These are phyloP conservation scores for Muscicapa comitata DNA, from an alignment of 2,797 vertebrate genomes.

Conservation along the genomic window DNA sequence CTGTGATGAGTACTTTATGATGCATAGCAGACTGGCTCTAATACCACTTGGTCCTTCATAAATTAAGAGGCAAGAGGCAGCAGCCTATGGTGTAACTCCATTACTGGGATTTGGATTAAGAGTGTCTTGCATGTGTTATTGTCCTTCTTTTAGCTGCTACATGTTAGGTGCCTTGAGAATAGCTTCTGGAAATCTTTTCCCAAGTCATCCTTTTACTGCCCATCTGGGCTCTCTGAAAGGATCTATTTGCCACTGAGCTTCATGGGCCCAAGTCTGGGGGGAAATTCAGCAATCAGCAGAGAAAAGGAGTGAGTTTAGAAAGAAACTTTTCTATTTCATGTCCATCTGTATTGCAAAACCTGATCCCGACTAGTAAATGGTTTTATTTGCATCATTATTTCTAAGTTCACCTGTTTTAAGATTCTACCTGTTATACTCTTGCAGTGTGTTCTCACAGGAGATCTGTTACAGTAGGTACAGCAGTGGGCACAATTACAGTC, in stretches of 20 bases:
- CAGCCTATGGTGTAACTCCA: constrained; percentile 25
- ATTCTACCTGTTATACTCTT: neutral
- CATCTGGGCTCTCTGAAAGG: neutral
- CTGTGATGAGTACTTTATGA: constrained; percentile 23
- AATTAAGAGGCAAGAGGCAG: constrained; percentile 42
- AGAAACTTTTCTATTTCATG: neutral
- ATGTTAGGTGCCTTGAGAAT: neutral
- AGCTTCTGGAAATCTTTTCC: neutral
- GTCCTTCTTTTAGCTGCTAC: constrained; percentile 4
- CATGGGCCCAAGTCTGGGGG: neutral
- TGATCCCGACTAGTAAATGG: neutral
- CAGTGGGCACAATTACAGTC: accelerated
- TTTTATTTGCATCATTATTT: neutral
- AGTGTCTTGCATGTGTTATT: neutral
- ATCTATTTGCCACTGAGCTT: neutral
- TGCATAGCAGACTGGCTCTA: constrained; percentile 16
- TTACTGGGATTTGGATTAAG: constrained; percentile 66
- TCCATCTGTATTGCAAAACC: neutral
- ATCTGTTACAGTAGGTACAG: neutral
- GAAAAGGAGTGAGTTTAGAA: neutral
- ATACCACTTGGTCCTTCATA: constrained; percentile 55
- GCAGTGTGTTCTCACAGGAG: neutral
- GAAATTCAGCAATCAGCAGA: neutral
- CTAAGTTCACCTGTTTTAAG: neutral
- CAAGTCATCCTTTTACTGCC: neutral